A percentile compares a stretch with the other conserved stretches of the same genome.
phyloP scores from a whole-genome alignment of 2,888 invertebrate species.

The Chalcosyrphus nemorum region DNA sequence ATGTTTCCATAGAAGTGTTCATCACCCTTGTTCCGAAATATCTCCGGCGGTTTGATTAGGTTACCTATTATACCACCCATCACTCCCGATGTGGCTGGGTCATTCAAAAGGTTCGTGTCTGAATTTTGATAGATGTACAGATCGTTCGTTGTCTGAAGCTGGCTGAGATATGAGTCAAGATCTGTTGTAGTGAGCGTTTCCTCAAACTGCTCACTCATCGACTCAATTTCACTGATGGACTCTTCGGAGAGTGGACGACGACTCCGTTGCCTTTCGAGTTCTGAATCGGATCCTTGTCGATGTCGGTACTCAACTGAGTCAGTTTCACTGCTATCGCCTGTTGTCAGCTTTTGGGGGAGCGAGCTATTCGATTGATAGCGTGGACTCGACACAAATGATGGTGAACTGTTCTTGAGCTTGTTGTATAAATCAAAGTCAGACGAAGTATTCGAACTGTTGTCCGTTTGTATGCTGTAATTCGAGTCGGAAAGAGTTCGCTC shows the following conservation, averaged over 20 bases:
- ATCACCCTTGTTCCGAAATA: slow-evolving; percentile 80
- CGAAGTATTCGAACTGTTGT: slow-evolving; percentile 81
- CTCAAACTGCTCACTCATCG: slow-evolving; percentile 84
- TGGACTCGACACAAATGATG: slow-evolving; percentile 77
- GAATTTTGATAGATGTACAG: slow-evolving; percentile 79
- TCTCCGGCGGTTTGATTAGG: slow-evolving; percentile 81
- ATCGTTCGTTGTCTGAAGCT: slow-evolving; percentile 84
- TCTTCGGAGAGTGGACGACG: slow-evolving; percentile 90
- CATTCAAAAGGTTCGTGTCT: slow-evolving; percentile 75
- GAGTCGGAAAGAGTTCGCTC: slow-evolving; percentile 81
- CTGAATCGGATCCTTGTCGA: slow-evolving; percentile 82
- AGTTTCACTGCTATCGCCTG: slow-evolving; percentile 79
- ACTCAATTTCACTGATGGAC: slow-evolving; percentile 86
- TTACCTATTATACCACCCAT: slow-evolving; percentile 76
- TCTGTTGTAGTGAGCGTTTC: slow-evolving; percentile 84
- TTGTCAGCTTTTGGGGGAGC: slow-evolving; percentile 75
- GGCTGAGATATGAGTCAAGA: slow-evolving; percentile 87
- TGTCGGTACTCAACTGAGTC: slow-evolving; percentile 84
- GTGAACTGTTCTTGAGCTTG: slow-evolving; percentile 79
- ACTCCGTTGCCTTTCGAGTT: slow-evolving; percentile 85
- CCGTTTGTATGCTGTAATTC: slow-evolving; percentile 81
- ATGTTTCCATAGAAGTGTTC: slow-evolving; percentile 81
- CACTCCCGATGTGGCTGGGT: slow-evolving; percentile 74
- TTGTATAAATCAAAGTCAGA: slow-evolving; percentile 81
- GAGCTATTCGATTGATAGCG: slow-evolving; percentile 80